A percentile compares a stretch with the other conserved stretches of the same genome.
phyloP scores from a whole-genome alignment of 2,113 vertebrate species.

The Eubucco bourcierii region DNA sequence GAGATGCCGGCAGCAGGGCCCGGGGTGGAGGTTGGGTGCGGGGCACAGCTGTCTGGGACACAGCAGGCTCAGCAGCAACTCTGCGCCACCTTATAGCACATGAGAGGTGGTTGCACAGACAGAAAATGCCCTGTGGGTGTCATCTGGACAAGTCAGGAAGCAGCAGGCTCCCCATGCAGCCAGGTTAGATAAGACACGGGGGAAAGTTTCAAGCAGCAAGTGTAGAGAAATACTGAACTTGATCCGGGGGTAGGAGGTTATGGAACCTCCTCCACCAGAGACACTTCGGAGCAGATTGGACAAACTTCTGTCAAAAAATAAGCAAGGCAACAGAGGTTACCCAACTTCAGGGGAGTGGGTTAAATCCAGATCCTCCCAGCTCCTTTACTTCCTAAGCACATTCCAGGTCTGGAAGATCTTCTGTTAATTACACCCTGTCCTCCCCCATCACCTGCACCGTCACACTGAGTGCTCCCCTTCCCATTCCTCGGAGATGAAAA shows the following conservation, averaged over 20 bases:
- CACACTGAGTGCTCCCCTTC: background rate
- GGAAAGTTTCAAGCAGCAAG: background rate
- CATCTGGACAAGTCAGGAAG: background rate
- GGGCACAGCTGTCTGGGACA: background rate
- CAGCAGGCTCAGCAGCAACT: background rate
- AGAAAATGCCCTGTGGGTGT: background rate
- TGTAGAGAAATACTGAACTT: background rate
- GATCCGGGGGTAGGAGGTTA: background rate
- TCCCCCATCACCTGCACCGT: background rate
- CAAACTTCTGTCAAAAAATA: background rate
- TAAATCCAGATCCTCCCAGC: background rate
- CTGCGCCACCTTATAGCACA: background rate
- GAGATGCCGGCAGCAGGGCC: background rate
- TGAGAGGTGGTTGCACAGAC: background rate
- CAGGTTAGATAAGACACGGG: background rate
- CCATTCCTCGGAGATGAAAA: background rate
- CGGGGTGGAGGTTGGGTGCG: no score
- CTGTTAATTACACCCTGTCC: background rate
- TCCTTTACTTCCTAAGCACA: background rate
- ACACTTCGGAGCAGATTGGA: background rate
- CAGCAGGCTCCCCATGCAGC: background rate
- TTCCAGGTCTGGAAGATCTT: background rate
- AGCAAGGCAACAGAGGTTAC: background rate
- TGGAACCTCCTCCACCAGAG: background rate
- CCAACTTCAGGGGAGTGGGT: background rate